Base-by-base conservation (phyloP, 2,797 vertebrate genomes). In the Anguilla marmorata region DNA sequence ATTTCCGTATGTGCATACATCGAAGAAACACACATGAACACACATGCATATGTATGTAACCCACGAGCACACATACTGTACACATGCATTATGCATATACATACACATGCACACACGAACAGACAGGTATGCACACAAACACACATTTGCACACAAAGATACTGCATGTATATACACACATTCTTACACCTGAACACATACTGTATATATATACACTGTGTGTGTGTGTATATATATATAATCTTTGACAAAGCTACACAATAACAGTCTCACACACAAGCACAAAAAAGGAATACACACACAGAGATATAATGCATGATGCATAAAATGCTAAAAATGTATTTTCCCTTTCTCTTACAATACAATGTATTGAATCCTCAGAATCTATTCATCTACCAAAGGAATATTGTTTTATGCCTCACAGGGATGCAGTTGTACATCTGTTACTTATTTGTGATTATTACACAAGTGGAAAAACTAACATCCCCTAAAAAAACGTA, bases 221-320 rank as follows among this genome's bases (percentile, higher is more conserved):
- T 2, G 19, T 30, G 27, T 12, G 48, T n/a, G n/a, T 83, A 1
- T 19, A 12, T 19, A 45, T 8, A n/a, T 83, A 2, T 21, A 9
- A 50, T 16, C 24, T 37, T 33, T 80, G 4, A 80, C 14, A 45
- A 45, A 21, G 37, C 4, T 21, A 48, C 30, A 80, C 33, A 48
- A 21, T 21, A 79, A 69, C 87, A 86, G 86, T 90, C 87, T 72
- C 79, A 30, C 12, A 16, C 69, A 74, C 54, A 56, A 56, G 54
- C 54, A 56, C 14, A 58, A 14, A 45, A 58, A 58, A 58, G 16
- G 56, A 58, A 58, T 19, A 14, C 56, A 58, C 12, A 56, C 14
- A 58, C 14, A 19, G 0, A 58, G 69, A 2, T 37, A 74, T 80
- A 80, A 80, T 41, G 3, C 37, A 79, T 2, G 5, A 6, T 37